Evolutionary conservation across 2,113 vertebrate species (phyloP).

Genomic region (Apteryx owenii): DNA sequence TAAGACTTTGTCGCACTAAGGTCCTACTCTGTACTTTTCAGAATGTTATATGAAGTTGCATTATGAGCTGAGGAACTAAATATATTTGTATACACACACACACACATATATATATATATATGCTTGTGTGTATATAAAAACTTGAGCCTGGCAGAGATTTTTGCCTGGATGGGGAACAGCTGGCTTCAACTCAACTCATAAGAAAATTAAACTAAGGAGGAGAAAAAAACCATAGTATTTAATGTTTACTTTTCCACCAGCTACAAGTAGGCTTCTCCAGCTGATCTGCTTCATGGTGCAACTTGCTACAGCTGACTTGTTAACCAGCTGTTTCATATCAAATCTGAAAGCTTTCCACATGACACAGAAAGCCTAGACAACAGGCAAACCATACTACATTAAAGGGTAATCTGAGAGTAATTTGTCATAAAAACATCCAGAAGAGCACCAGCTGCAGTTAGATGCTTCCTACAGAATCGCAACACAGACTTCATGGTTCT

Average conservation of each 20-base stretch:
- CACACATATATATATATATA: not conserved
- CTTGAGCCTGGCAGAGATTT: not conserved
- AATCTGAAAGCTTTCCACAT: conserved; percentile 33
- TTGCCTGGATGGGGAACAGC: not conserved
- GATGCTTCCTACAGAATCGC: conserved; percentile 29
- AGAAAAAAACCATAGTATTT: not conserved
- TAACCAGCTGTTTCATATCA: conserved; percentile 71
- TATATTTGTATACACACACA: not conserved
- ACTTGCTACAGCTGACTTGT: conserved; percentile 25
- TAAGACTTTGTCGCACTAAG: not conserved
- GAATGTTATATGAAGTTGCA: not conserved
- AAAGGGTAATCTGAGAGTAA: conserved; percentile 47
- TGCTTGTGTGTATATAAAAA: not conserved
- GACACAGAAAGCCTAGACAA: conserved; percentile 38
- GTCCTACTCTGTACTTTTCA: not conserved
- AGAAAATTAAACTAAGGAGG: conserved; percentile 35
- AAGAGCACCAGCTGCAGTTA: conserved; percentile 51
- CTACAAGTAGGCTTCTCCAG: conserved; percentile 27
- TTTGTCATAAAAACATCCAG: conserved; percentile 54
- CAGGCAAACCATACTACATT: conserved; percentile 48
- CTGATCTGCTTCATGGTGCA: conserved; percentile 27
- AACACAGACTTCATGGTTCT: not conserved
- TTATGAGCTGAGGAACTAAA: not conserved
- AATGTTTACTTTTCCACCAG: conserved; percentile 51
- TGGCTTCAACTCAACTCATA: fast-evolving